Evolutionary conservation across 2,797 vertebrate genomes (phyloP).

Genomic region (Etheostoma perlongum): DNA sequence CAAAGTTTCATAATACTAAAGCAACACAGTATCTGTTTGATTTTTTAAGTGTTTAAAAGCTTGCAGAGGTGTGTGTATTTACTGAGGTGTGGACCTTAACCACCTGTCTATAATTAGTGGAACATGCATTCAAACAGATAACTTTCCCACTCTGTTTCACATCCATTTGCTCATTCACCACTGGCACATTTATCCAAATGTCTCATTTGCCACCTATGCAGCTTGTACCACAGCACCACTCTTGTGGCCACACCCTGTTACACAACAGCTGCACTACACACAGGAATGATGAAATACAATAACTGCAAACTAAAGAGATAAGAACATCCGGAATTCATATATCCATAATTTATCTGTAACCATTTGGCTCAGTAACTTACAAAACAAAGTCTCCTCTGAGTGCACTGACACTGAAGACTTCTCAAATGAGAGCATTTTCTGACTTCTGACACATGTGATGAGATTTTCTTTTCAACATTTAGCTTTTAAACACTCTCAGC

Average conservation of each 20-base stretch:
- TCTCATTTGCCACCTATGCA: constrained; percentile 49
- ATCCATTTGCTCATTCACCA: constrained; percentile 17
- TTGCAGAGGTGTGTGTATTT: constrained; percentile 12
- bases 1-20: not conserved
- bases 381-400: constrained; percentile 51
- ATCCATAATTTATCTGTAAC: constrained; percentile 53
- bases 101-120: constrained; percentile 9
- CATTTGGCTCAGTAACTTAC: constrained; percentile 62
- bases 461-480: constrained; percentile 66
- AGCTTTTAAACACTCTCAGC: constrained; percentile 64
- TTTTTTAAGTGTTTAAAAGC: constrained; percentile 1
- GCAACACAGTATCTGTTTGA: not conserved
- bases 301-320: constrained; percentile 11
- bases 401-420: constrained; percentile 53
- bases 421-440: constrained; percentile 55
- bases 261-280: constrained; percentile 58
- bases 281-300: constrained; percentile 25
- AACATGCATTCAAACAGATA: constrained; percentile 13
- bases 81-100: constrained; percentile 11
- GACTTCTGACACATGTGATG: constrained; percentile 34
- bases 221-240: constrained; percentile 28
- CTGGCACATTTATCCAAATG: constrained; percentile 50
- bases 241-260: constrained; percentile 64
- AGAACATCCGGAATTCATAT: constrained; percentile 33
- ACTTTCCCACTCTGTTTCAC: constrained; percentile 8